Conservation (phyloP, 2,888 invertebrate species). For the Spatulosminthurus flaviceps region DNA sequence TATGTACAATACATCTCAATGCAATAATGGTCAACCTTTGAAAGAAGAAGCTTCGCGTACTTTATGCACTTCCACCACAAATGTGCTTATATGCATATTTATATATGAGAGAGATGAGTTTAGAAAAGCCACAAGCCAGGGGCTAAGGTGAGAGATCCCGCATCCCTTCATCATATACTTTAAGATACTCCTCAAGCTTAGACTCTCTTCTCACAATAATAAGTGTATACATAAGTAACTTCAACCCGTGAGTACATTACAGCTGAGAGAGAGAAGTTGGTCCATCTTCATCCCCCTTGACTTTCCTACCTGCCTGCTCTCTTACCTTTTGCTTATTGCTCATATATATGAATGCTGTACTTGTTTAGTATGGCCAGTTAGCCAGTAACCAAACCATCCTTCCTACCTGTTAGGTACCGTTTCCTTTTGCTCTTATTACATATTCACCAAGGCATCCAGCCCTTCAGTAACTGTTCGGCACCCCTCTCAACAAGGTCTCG, state of each 20-base stretch:
- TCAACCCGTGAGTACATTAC: conserved; percentile 18
- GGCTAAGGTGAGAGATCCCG: conserved; percentile 54
- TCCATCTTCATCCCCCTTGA: conserved; percentile 48
- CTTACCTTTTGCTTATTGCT: conserved; percentile 23
- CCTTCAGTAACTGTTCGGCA: conserved; percentile 62
- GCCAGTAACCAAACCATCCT: conserved; percentile 37
- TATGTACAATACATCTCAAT: background rate
- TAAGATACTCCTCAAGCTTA: conserved; percentile 47
- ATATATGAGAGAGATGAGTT: background rate
- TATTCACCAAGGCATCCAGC: conserved; percentile 59
- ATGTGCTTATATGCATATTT: background rate
- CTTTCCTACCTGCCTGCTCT: conserved; percentile 27
- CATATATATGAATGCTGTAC: conserved; percentile 3
- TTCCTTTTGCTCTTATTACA: conserved; percentile 48
- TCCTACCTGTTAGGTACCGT: conserved; percentile 52
- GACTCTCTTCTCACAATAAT: too few species aligned
- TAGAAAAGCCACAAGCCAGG: conserved; percentile 69
- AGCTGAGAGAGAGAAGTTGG: conserved; percentile 27
- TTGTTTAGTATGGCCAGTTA: conserved; percentile 18
- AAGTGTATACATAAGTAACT: background rate
- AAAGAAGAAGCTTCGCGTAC: too few species aligned
- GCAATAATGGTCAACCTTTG: background rate
- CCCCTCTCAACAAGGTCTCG: conserved; percentile 46
- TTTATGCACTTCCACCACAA: background rate
- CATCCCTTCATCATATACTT: conserved; percentile 48